phyloP scores from a whole-genome alignment of 2,113 vertebrate species.

The Machaerirhynchus nigripectus region DNA sequence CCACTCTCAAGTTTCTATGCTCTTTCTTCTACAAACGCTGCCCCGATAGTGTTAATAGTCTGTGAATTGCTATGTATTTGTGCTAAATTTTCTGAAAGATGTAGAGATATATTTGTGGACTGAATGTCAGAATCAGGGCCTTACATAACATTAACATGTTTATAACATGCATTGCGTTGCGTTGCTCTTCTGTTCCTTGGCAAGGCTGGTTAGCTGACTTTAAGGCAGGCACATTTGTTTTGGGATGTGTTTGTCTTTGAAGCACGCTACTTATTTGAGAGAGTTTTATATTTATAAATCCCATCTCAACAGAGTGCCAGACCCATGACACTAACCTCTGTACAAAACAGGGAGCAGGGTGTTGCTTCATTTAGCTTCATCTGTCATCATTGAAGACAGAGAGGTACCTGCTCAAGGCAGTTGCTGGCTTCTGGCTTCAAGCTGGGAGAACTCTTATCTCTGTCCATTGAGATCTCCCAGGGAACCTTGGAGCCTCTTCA shows the following conservation, averaged over 20 bases:
- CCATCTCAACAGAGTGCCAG: background rate
- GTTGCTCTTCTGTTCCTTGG: background rate
- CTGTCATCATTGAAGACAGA: background rate
- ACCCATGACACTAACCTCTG: background rate
- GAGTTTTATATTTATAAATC: background rate
- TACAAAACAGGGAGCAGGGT: background rate
- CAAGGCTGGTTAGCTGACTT: background rate
- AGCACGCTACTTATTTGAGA: background rate
- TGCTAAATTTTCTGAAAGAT: background rate
- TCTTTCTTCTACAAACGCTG: background rate
- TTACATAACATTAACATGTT: background rate
- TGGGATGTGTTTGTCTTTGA: background rate
- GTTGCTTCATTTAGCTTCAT: background rate
- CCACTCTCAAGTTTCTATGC: background rate
- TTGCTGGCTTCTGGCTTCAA: background rate
- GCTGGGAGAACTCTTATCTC: background rate
- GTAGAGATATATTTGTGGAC: background rate
- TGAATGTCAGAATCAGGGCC: background rate
- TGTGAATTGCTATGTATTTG: background rate
- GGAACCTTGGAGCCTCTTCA: background rate
- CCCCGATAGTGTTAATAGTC: background rate
- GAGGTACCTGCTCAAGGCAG: background rate
- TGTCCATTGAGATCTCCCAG: background rate
- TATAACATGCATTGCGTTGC: background rate
- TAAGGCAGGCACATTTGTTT: background rate